Percentiles rank a stretch among this genome's conserved stretches.
phyloP scores from a whole-genome alignment of 2,113 vertebrate species.

The Protomyctophum bolini region DNA sequence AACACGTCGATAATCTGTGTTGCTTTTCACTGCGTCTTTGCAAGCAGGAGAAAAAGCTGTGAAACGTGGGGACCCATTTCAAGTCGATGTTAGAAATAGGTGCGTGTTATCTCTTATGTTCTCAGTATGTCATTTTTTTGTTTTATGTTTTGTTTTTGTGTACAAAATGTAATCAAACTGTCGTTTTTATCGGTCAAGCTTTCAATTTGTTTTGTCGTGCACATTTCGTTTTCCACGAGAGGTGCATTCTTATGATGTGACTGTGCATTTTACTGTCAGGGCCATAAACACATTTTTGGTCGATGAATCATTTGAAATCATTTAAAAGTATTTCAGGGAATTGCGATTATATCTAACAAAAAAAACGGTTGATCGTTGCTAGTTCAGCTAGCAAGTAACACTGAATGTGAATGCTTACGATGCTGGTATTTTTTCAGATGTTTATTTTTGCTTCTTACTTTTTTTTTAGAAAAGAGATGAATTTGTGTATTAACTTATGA shows the following conservation, averaged over 20 bases:
- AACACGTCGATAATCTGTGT: background rate
- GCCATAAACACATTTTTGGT: constrained; percentile 59
- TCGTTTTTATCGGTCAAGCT: background rate
- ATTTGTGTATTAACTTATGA: constrained; percentile 37
- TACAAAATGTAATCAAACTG: background rate
- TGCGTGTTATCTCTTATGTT: background rate
- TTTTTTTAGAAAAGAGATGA: constrained; percentile 14
- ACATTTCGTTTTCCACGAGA: background rate
- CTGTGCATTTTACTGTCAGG: constrained; percentile 67
- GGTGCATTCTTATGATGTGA: constrained; percentile 49
- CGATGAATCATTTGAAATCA: constrained; percentile 73
- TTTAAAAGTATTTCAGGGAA: constrained; percentile 77
- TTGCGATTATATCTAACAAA: constrained; percentile 71
- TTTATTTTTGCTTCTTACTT: constrained; percentile 20
- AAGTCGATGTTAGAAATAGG: background rate
- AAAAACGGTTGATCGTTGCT: constrained; percentile 35
- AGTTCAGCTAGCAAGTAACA: constrained; percentile 42
- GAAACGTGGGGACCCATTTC: background rate
- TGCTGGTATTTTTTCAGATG: constrained; percentile 33
- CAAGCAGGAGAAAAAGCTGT: background rate
- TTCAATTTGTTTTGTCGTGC: background rate
- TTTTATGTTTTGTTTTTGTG: background rate
- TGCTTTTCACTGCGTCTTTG: background rate
- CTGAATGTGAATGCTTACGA: constrained; percentile 57
- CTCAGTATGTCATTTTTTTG: background rate